Evolutionary conservation across 2,888 invertebrate genomes (phyloP), one percentile per base, ranked within the genome.

Genomic region (Lepidocyrtinus sp.): DNA sequence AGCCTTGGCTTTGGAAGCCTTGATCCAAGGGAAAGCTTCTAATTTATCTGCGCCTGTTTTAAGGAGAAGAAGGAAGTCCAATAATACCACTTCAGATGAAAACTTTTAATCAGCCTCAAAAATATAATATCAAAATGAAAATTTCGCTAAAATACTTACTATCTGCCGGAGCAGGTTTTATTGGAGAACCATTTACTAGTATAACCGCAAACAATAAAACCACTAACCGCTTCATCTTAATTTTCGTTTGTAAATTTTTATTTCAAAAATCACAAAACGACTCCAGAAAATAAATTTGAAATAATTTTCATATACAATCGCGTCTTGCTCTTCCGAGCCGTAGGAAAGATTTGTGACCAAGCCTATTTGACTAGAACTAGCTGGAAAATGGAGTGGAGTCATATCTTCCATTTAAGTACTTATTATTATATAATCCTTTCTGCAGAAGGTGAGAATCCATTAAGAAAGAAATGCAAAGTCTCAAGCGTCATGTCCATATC

Each of bases 11-110:
- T 80, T 65, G 7, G 77, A 61, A n/a, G 65, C 61, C 45, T 71
- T 72, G 9, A 77, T 77, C 77, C 77, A 77, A 7, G 77, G 77
- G 21, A 77, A 72, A 12, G 65, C 61, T 59, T 77, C 77, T 15
- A 72, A 25, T 2, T 71, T 55, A 25, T 77, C 77, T 0, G 72
- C 64, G 9, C 61, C 68, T 61, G 77, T 46, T 76, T 76, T 76
- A 12, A 64, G 45, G 9, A 70, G 50, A 50, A 65, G 55, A 25
- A 77, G 46, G 36, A 5, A 36, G 36, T 76, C 45, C 76, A 76
- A 70, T 64, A 76, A 50, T 76, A 70, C 70, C 69, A 76, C 76
- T 76, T 64, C 76, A 24, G 45, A 70, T 45, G 24, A 55, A 9
- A 62, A 15, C 12, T 19, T 9, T 46, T n/a, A 50, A 24, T 19